Base-by-base conservation (phyloP, 2,113 vertebrate species). In the Zapus hudsonius region DNA sequence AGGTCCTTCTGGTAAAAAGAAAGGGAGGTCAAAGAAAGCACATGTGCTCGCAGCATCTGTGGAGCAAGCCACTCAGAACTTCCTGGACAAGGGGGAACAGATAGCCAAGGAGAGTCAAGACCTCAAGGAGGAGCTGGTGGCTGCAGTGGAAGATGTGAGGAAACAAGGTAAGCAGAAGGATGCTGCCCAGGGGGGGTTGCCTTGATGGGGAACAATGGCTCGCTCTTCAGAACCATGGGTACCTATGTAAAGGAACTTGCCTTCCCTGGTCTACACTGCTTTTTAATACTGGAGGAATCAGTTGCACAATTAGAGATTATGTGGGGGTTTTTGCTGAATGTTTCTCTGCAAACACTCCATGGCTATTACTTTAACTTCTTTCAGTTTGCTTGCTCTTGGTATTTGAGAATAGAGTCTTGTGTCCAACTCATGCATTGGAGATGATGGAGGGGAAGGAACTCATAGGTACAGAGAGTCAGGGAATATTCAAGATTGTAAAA, bases 91-190 rank as follows among this genome's bases (percentile, higher is more conserved):
- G 97, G 99, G 99, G 0, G 99, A 99, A 75, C 99, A 99, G 96
- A 99, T 99, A 0, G 99, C 99, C 17, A 99, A 99, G 96, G 99
- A 99, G 96, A 99, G 99, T 97, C 99, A 99, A 93, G 99, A 99
- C 92, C 98, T 99, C 42, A 99, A 99, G 95, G 99, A 99, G 89
- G 99, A 99, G 85, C 91, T 99, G 94, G 98, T 99, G 33, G 98
- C 99, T 57, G 99, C 99, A 4, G 99, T 99, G 38, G 99, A 99
- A 70, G 99, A 99, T 93, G 99, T 99, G 5, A 98, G 99, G 22
- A 99, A 99, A 86, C 99, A 99, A 99, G 99, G 99, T 99, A 87
- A n/a, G 96, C 36, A 31, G 38, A 80, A 16, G 2, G 0, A 3
- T 29, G 1, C 0, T 64, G 17, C 59, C 59, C 12, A 1, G 4